Evolutionary conservation across 2,797 vertebrate species (phyloP).

Genomic region (Gadopsis marmoratus): DNA sequence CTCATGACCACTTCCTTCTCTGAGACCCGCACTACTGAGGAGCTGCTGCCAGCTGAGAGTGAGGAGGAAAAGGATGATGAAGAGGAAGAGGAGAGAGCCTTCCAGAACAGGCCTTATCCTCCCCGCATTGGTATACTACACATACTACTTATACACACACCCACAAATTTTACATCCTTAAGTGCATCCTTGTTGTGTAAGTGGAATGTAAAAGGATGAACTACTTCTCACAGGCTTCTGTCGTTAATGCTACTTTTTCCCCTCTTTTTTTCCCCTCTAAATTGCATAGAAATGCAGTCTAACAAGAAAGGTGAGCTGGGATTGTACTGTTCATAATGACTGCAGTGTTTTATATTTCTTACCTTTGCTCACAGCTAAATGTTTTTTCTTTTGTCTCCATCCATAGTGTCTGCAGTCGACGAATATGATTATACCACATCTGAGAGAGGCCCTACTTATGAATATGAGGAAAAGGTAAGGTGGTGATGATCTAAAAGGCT

Average conservation of each 20-base stretch:
- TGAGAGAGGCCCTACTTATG: slow-evolving; percentile 85
- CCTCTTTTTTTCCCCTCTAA: slow-evolving; percentile 14
- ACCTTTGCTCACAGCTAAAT: slow-evolving; percentile 16
- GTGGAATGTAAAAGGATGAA: background rate
- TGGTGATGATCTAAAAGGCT: background rate
- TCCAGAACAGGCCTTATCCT: slow-evolving; percentile 87
- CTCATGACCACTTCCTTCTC: slow-evolving; percentile 89
- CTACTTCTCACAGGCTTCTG: background rate
- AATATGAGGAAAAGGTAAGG: slow-evolving; percentile 90
- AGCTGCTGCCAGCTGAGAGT: slow-evolving; percentile 86
- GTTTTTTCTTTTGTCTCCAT: slow-evolving; percentile 37
- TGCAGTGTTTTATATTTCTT: background rate
- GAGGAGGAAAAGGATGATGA: slow-evolving; percentile 88
- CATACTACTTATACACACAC: background rate
- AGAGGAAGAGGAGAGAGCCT: slow-evolving; percentile 85
- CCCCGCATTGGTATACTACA: slow-evolving; percentile 79
- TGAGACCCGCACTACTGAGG: slow-evolving; percentile 87
- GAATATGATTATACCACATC: slow-evolving; percentile 88
- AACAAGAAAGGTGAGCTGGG: slow-evolving; percentile 87
- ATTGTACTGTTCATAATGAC: background rate
- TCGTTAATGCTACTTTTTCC: slow-evolving; percentile 28
- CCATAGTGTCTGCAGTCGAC: slow-evolving; percentile 71
- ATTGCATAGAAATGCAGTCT: slow-evolving; percentile 80
- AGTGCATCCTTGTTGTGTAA: background rate
- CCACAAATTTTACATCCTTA: background rate